Evolutionary conservation across 2,888 invertebrate genomes (phyloP).

Genomic region (Cybosia mesomella): DNA sequence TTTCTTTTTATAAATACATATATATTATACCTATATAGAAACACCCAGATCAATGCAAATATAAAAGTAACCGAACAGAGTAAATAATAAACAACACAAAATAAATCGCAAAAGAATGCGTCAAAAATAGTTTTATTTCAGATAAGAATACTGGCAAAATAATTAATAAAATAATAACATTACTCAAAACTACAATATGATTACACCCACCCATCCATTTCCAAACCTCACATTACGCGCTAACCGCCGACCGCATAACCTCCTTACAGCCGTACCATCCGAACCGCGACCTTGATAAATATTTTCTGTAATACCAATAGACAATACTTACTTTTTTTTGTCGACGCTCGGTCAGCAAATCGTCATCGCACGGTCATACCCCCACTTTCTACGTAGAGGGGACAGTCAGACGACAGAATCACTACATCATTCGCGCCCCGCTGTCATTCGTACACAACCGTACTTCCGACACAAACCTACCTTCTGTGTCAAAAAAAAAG

Average conservation of each 20-base stretch:
- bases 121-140: background rate
- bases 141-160: background rate
- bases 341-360: slow-evolving; percentile 21
- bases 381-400: slow-evolving; percentile 50
- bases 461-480: slow-evolving; percentile 40
- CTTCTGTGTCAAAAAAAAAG: slow-evolving; percentile 29
- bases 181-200: slow-evolving; percentile 2
- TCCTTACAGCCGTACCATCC: slow-evolving; percentile 37
- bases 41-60: too few relatives aligned
- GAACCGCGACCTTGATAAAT: slow-evolving; percentile 43
- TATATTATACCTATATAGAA: too few relatives aligned
- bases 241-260: slow-evolving; percentile 34
- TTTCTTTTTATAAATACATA: too few relatives aligned
- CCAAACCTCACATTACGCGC: slow-evolving; percentile 28
- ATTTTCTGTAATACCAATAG: slow-evolving; percentile 26
- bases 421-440: slow-evolving; percentile 38
- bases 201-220: slow-evolving; percentile 39
- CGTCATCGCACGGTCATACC: slow-evolving; percentile 23
- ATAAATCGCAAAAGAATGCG: too few relatives aligned
- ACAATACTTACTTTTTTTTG: slow-evolving; percentile 25
- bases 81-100: background rate
- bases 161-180: slow-evolving; percentile 1
- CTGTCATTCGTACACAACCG: slow-evolving; percentile 42
- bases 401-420: slow-evolving; percentile 44
- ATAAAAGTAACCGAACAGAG: too few relatives aligned